Conservation (phyloP, 2,888 invertebrate species). For the Tricholauxania praeusta region DNA sequence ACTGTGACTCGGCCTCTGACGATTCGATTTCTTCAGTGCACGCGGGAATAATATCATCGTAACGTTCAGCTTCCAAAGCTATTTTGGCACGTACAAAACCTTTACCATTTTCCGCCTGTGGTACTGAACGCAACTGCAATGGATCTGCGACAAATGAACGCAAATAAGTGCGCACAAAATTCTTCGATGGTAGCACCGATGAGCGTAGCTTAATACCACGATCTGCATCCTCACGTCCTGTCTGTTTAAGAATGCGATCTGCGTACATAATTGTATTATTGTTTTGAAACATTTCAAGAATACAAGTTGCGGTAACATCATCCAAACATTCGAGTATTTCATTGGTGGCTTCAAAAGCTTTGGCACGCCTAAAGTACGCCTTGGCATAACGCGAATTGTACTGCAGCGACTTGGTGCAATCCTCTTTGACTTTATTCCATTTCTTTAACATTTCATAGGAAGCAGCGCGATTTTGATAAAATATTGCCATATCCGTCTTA, state of each 20-base stretch:
- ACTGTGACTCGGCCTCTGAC: constrained; percentile 72
- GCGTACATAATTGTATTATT: constrained; percentile 84
- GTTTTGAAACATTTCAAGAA: constrained; percentile 89
- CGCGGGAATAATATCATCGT: constrained; percentile 81
- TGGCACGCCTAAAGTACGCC: constrained; percentile 86
- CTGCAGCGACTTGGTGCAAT: constrained; percentile 87
- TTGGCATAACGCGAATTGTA: constrained; percentile 89
- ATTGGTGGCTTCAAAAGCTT: constrained; percentile 83
- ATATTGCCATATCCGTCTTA: constrained; percentile 84
- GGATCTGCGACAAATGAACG: constrained; percentile 91
- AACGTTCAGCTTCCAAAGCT: constrained; percentile 78
- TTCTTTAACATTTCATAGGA: constrained; percentile 92
- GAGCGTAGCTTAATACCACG: constrained; percentile 77
- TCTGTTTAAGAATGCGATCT: constrained; percentile 87
- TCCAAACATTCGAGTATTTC: constrained; percentile 86
- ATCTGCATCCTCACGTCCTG: constrained; percentile 76
- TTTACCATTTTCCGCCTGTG: constrained; percentile 43
- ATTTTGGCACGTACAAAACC: constrained; percentile 80
- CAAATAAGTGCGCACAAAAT: constrained; percentile 89
- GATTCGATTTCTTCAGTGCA: constrained; percentile 84
- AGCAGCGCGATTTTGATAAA: constrained; percentile 96
- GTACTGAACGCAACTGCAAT: constrained; percentile 71
- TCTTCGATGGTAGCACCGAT: constrained; percentile 85
- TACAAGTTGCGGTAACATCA: constrained; percentile 93
- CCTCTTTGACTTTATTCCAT: constrained; percentile 85